These are phyloP conservation scores for Sebastes ruberrimus DNA, from an alignment of 2,797 vertebrate genomes.

Conservation along the genomic window DNA sequence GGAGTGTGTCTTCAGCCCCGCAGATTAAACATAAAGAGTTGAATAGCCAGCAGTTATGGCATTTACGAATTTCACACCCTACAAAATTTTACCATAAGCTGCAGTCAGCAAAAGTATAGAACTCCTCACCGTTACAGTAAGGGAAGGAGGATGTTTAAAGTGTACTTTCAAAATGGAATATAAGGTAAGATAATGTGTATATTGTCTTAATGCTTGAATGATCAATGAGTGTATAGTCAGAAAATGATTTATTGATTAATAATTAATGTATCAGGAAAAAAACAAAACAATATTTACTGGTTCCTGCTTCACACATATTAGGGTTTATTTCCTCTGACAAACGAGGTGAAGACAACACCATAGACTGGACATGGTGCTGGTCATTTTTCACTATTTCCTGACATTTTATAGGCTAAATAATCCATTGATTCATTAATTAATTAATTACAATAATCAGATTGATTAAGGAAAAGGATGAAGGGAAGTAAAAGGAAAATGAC, in stretches of 20 bases:
- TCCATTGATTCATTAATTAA: background rate
- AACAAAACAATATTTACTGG: background rate
- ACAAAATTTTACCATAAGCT: constrained; percentile 59
- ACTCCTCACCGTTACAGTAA: background rate
- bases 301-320: background rate
- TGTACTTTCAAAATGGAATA: background rate
- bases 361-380: background rate
- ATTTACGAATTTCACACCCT: constrained; percentile 56
- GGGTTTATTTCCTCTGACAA: background rate
- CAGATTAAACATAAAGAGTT: constrained; percentile 51
- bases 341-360: background rate
- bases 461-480: background rate
- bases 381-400: background rate
- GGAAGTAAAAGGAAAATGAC: background rate
- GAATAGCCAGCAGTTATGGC: constrained; percentile 47
- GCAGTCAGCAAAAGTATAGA: constrained; percentile 53
- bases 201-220: background rate
- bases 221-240: background rate
- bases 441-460: background rate
- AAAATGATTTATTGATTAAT: background rate
- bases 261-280: background rate
- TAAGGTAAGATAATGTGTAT: background rate
- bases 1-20: constrained; percentile 29
- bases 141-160: background rate
- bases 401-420: background rate